Percentiles rank a stretch among this genome's conserved stretches.
Evolutionary conservation across 1,140 invertebrate species (phyloP).

Genomic region (Drosophila simulans): DNA sequence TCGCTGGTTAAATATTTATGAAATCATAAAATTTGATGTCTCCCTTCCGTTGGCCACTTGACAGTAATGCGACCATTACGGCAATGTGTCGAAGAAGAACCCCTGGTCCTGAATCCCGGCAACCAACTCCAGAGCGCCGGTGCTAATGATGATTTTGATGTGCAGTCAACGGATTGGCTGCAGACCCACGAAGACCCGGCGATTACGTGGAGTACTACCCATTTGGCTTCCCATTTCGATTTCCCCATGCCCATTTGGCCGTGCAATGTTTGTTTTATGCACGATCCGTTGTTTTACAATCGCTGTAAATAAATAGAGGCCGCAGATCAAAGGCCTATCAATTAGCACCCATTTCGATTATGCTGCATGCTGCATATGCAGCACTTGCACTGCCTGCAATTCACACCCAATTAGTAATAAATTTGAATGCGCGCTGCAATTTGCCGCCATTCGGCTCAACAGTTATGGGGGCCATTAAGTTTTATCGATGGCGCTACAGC

Average conservation of each 20-base stretch:
- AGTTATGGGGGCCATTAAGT: slow-evolving; percentile 80
- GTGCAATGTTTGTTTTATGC: slow-evolving; percentile 70
- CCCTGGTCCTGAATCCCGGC: too few relatives aligned
- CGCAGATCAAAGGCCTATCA: slow-evolving; percentile 78
- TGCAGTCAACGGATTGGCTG: slow-evolving; percentile 76
- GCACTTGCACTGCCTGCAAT: slow-evolving; percentile 65
- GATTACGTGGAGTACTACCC: slow-evolving; percentile 70
- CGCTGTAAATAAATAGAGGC: slow-evolving; percentile 77
- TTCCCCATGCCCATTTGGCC: slow-evolving; percentile 1
- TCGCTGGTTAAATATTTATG: slow-evolving; percentile 78
- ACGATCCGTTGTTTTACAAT: slow-evolving; percentile 76
- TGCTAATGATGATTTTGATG: slow-evolving; percentile 84
- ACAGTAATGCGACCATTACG: slow-evolving; percentile 52
- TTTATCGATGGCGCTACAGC: slow-evolving; percentile 75
- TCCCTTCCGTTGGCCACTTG: slow-evolving; percentile 67
- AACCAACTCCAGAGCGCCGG: slow-evolving; percentile 3
- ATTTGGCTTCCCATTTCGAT: slow-evolving; percentile 8
- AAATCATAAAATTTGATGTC: slow-evolving; percentile 84
- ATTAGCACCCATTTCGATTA: slow-evolving; percentile 80
- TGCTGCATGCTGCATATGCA: slow-evolving; percentile 68
- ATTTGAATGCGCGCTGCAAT: slow-evolving; percentile 72
- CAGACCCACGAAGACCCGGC: slow-evolving; percentile 49
- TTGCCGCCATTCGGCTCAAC: slow-evolving; percentile 62
- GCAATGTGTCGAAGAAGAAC: slow-evolving; percentile 28
- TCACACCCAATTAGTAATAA: slow-evolving; percentile 84